Percentiles rank a stretch among this genome's conserved stretches.
Conservation (phyloP, 64 coral and sea anemone genomes). For the Pocillopora damicornis region DNA sequence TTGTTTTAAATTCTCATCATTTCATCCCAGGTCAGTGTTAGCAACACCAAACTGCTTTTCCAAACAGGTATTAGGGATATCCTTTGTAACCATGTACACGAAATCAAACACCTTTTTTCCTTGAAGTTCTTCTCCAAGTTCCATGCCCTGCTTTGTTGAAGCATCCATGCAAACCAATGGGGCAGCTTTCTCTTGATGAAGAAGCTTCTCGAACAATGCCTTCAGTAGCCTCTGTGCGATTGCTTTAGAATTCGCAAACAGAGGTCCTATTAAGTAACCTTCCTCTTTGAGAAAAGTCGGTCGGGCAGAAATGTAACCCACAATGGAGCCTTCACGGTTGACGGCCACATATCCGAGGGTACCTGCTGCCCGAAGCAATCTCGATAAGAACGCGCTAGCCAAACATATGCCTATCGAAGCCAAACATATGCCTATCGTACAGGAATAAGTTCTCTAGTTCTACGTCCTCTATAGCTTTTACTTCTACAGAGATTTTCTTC, state of each 20-base stretch:
- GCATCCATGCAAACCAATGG: neutral
- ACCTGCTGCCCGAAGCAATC: neutral
- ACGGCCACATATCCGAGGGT: slow-evolving; percentile 25
- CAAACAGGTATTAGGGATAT: neutral
- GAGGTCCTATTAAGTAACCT: slow-evolving; percentile 23
- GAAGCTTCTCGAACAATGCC: slow-evolving; percentile 21
- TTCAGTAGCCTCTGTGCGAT: slow-evolving; percentile 17
- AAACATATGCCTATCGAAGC: slow-evolving; percentile 18
- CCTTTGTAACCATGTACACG: neutral
- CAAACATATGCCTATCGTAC: slow-evolving; percentile 33
- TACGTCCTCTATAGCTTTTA: neutral
- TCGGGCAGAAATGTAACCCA: slow-evolving; percentile 7
- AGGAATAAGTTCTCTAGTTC: neutral
- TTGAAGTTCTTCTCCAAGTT: neutral
- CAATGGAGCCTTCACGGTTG: neutral
- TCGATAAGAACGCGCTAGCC: slow-evolving; percentile 20
- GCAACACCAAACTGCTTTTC: neutral
- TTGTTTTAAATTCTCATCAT: neutral
- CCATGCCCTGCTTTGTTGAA: neutral
- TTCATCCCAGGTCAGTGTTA: neutral
- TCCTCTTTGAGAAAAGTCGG: neutral
- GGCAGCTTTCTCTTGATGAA: neutral
- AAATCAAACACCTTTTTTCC: neutral
- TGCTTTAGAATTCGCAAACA: slow-evolving; percentile 1
- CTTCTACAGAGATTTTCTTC: neutral